A percentile compares a stretch with the other conserved stretches of the same genome.
phyloP scores from a whole-genome alignment of 2,888 invertebrate genomes.

The Apamea monoglypha region DNA sequence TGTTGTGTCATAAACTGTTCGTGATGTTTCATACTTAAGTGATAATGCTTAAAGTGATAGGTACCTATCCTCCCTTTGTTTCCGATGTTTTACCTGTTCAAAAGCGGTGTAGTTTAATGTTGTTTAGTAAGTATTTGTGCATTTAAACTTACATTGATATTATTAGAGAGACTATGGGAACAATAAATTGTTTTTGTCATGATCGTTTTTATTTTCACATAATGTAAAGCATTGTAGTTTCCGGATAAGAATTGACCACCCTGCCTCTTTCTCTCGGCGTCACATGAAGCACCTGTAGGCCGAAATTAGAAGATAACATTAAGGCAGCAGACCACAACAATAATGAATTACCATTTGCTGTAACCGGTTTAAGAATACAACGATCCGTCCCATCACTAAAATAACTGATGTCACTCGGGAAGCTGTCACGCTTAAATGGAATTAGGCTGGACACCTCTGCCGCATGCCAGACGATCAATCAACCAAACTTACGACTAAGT shows the following conservation, averaged over 20 bases:
- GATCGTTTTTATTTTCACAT: conserved; percentile 2
- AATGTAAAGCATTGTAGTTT: not conserved
- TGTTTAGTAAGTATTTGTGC: not conserved
- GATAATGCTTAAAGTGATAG: not conserved
- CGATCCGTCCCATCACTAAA: no score
- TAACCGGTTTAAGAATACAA: no score
- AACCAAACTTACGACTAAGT: no score
- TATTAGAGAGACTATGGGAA: not conserved
- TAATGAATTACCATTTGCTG: not conserved
- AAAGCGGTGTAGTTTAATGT: not conserved
- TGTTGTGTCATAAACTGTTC: conserved; percentile 14
- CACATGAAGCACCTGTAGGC: not conserved
- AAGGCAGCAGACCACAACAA: not conserved
- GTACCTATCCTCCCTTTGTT: not conserved
- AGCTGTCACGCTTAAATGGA: no score
- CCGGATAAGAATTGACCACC: not conserved
- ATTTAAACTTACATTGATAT: conserved; percentile 8
- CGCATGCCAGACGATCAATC: no score
- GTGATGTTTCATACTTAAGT: not conserved
- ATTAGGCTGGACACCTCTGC: no score
- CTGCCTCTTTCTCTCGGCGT: not conserved
- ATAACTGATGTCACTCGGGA: no score
- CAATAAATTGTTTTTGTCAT: conserved; percentile 19
- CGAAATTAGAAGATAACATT: not conserved
- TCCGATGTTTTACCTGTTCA: not conserved